Conservation (phyloP, 2,888 invertebrate genomes). For the Therioaphis trifolii region DNA sequence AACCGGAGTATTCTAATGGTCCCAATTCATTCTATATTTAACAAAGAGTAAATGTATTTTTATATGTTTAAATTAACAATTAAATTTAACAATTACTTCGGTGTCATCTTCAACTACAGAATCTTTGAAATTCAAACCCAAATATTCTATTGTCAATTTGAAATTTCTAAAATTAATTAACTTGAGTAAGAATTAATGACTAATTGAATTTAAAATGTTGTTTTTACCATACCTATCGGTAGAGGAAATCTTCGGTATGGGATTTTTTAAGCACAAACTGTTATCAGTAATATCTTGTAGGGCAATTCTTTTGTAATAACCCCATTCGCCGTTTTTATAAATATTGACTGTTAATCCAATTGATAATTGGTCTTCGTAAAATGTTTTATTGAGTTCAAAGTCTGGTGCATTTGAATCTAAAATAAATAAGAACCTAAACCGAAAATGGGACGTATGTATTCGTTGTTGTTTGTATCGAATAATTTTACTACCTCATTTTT, state of each 20-base stretch:
- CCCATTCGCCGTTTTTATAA: conserved; percentile 56
- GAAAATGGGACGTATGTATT: background rate
- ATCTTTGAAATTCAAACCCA: background rate
- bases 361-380: conserved; percentile 35
- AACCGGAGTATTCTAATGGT: conserved; percentile 72
- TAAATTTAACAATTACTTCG: background rate
- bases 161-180: background rate
- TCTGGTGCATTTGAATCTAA: conserved; percentile 36
- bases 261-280: no score
- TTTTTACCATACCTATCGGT: background rate
- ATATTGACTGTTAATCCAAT: conserved; percentile 42
- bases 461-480: background rate
- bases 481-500: background rate
- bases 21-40: conserved; percentile 70
- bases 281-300: background rate
- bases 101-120: conserved; percentile 13
- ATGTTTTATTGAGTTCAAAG: background rate
- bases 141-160: background rate
- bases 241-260: background rate
- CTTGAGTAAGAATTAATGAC: no score
- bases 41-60: no score
- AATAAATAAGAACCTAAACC: conserved; percentile 36
- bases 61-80: background rate
- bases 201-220: no score
- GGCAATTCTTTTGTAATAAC: conserved; percentile 1